Evolutionary conservation across 2,888 invertebrate genomes (phyloP).

Genomic region (Yponomeuta sedellus): DNA sequence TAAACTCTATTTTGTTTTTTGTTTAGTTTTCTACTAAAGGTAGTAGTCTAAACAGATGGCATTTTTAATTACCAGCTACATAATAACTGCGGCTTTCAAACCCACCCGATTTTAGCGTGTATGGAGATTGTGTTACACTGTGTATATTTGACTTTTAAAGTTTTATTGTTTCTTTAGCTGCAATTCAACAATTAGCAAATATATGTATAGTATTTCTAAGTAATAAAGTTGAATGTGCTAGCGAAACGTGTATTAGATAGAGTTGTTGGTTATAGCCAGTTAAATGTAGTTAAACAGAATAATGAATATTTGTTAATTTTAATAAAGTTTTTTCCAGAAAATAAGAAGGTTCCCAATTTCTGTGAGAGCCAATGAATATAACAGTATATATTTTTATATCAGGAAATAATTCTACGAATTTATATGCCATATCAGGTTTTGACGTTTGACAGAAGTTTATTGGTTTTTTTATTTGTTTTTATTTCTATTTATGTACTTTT

Average conservation of each 20-base stretch:
- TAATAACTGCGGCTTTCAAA: too few species aligned
- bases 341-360: background rate
- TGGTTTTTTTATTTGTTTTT: too few species aligned
- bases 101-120: too few species aligned
- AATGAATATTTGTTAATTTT: background rate
- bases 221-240: background rate
- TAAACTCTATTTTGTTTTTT: too few species aligned
- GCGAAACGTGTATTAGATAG: background rate
- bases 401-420: conserved; percentile 9
- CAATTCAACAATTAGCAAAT: background rate
- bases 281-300: background rate
- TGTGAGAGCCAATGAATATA: background rate
- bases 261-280: background rate
- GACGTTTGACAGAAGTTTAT: background rate
- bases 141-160: background rate
- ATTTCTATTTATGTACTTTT: too few species aligned
- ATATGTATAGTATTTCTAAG: background rate
- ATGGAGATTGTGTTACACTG: background rate
- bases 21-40: too few species aligned
- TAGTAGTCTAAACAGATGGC: too few species aligned
- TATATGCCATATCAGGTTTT: conserved; percentile 12
- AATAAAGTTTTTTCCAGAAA: background rate
- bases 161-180: background rate
- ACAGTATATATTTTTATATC: background rate
- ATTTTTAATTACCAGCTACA: too few species aligned